Evolutionary conservation across 2,113 vertebrate species (phyloP).

Genomic region (Lepus europaeus): DNA sequence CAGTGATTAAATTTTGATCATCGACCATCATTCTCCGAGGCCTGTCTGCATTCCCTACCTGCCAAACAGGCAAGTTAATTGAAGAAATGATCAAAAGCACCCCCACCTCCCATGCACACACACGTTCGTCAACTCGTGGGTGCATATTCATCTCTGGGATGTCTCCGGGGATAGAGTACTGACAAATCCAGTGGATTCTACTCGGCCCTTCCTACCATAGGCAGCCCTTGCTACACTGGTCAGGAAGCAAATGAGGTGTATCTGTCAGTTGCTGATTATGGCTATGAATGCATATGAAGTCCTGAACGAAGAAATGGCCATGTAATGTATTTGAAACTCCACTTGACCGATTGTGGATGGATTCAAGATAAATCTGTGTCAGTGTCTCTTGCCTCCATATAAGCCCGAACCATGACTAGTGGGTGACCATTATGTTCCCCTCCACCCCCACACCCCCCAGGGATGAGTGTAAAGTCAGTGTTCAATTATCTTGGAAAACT

Average conservation of each 20-base stretch:
- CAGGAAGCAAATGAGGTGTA: background rate
- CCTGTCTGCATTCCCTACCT: background rate
- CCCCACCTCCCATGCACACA: background rate
- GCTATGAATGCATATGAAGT: constrained; percentile 3
- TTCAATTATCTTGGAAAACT: constrained; percentile 6
- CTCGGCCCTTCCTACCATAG: background rate
- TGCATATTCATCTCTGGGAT: background rate
- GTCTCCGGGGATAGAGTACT: background rate
- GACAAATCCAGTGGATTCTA: background rate
- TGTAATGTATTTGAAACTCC: constrained; percentile 1
- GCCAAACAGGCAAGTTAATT: constrained; percentile 36
- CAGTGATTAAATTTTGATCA: constrained; percentile 50
- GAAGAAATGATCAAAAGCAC: background rate
- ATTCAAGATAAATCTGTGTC: constrained; percentile 8
- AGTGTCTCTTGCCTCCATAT: background rate
- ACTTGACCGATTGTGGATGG: background rate
- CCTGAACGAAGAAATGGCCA: constrained; percentile 1
- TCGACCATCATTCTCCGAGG: background rate
- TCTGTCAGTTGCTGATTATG: background rate
- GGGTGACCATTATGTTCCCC: background rate
- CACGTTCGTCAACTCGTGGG: background rate
- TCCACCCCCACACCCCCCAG: background rate
- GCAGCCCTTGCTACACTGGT: background rate
- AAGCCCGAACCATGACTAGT: background rate
- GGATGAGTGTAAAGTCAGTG: background rate